Evolutionary conservation across 2,888 invertebrate genomes (phyloP), one percentile per base, ranked within the genome.

Genomic region (Gasteruption jaculator): DNA sequence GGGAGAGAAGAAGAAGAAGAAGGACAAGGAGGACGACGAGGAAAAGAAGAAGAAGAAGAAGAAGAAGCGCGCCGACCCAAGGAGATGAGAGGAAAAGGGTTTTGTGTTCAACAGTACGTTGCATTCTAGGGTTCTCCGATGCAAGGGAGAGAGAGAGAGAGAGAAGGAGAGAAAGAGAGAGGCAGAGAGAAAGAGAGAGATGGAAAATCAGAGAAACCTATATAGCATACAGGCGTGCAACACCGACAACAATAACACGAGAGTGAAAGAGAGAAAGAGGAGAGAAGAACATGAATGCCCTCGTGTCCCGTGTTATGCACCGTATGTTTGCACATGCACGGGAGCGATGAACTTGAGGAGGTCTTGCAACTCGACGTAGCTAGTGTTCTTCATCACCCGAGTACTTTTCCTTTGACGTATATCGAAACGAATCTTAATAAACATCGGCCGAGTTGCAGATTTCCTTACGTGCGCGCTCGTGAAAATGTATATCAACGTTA

Each of bases 281-380:
- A 21, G 15, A 31, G 16, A 32, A 43, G 48, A 49, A 44, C 54
- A 47, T 45, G 52, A 53, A 51, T 49, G 47, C 49, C 50, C n/a
- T n/a, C n/a, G n/a, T n/a, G n/a, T n/a, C n/a, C 50, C 50, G 57
- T 52, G 48, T 45, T 45, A 48, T 48, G 48, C 52, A 55, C 50
- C 52, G 51, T 50, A 54, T 57, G 59, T 64, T 62, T 62, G 59
- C 58, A 61, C 64, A 60, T 60, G 60, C 58, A 57, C 63, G 63
- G 56, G 64, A 59, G 63, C 64, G 62, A 62, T 65, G 65, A 65
- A 64, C 65, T 61, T 63, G 58, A 53, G 27, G 22, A 22, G 44
- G 45, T 31, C 38, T 45, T n/a, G 30, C 39, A 26, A 31, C 42
- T 50, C 46, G 32, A 18, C 46, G 39, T n/a, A n/a, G n/a, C n/a